Percentiles rank a stretch among this genome's conserved stretches.
phyloP scores from a whole-genome alignment of 2,113 vertebrate genomes.

The Cebus imitator region DNA sequence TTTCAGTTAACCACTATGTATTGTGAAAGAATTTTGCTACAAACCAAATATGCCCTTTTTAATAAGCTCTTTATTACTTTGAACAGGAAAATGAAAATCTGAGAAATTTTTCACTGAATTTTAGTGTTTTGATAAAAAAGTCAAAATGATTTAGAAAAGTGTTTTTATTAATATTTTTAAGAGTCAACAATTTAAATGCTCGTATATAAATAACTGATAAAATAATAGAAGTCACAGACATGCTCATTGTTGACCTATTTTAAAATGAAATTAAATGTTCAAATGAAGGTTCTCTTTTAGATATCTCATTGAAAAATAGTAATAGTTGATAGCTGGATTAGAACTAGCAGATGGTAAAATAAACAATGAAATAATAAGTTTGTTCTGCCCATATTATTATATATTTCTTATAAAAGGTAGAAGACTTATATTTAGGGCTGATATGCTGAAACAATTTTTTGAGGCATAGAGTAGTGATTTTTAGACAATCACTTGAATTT shows the following conservation, averaged over 20 bases:
- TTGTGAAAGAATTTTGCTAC: slow-evolving; percentile 45
- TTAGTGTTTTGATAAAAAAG: background rate
- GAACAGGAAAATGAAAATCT: slow-evolving; percentile 12
- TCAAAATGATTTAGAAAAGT: slow-evolving; percentile 46
- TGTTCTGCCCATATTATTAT: background rate
- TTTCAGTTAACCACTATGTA: background rate
- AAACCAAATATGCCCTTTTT: slow-evolving; percentile 55
- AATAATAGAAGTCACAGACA: slow-evolving; percentile 35
- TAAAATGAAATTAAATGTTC: slow-evolving; percentile 47
- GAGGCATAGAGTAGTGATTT: background rate
- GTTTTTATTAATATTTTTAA: slow-evolving; percentile 61
- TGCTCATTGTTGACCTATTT: slow-evolving; percentile 61
- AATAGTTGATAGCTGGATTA: background rate
- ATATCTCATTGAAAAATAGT: slow-evolving; percentile 30
- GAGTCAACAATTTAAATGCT: background rate
- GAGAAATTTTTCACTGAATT: slow-evolving; percentile 40
- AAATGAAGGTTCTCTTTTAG: slow-evolving; percentile 44
- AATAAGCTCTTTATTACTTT: slow-evolving; percentile 53
- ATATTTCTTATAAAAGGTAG: slow-evolving; percentile 4
- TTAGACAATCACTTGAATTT: slow-evolving; percentile 19
- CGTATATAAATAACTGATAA: slow-evolving; percentile 62
- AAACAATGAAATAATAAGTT: slow-evolving; percentile 42
- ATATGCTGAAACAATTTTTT: slow-evolving; percentile 5
- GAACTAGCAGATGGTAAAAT: slow-evolving; percentile 52
- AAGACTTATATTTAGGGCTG: slow-evolving; percentile 23